Evolutionary conservation across 2,888 invertebrate species (phyloP), one percentile per base, ranked within the genome.

Genomic region (Bugulina stolonifera): DNA sequence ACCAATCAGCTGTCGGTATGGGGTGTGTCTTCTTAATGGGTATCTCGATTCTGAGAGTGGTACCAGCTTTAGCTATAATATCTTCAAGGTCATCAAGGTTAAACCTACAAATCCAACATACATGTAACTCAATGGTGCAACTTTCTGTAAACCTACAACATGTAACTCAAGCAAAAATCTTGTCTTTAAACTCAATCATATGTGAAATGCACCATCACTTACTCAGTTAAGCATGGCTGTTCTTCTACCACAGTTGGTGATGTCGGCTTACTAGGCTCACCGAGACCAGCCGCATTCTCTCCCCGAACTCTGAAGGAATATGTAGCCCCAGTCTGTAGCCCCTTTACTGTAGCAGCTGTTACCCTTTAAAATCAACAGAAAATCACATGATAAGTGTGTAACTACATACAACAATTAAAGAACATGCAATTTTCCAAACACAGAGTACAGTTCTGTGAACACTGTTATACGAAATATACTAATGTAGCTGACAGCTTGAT

Each of bases 241-340:
- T 84, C 82, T 76, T 84, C 84, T 25, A 80, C 81, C 25, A 77
- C 80, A 73, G 85, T 77, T 35, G 79, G 74, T 22, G 80, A 78
- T 64, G 86, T 85, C 27, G 87, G 84, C 73, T 79, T 81, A 76
- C 85, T 85, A 5, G 87, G 85, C 29, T 85, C 85, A 64, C 88
- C 87, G 70, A 94, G 93, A 58, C 99, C 99, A 69, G 96, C 97
- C 84, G 94, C 95, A 84, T 99, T 99, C 54, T 97, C 92, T 55
- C 98, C 99, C 73, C 90, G 89, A 10, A 96, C 92, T 75, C 97
- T 89, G 89, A 98, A 98, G 84, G 97, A 95, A 82, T 95, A 96
- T 73, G 92, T 91, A 79, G 90, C 90, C 72, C 96, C 96, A 86
- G 97, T 96, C 72, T 91, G 91, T 71, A 98, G 87, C 79, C 92